Evolutionary conservation across 2,888 invertebrate genomes (phyloP), one percentile per base, ranked within the genome.

Genomic region (Halictus ligatus): DNA sequence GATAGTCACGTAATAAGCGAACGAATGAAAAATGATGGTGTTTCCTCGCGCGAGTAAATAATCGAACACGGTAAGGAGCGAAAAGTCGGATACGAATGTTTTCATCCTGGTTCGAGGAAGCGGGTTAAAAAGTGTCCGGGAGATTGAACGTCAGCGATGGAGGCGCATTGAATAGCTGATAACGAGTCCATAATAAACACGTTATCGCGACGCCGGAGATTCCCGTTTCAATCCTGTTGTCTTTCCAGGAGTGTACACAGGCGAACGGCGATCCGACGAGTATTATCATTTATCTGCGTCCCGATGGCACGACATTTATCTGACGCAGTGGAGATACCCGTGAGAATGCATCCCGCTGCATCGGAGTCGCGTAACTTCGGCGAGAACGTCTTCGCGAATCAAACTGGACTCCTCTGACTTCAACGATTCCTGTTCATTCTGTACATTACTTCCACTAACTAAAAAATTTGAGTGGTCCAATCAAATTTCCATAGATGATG

Each of bases 211-310:
- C n/a, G 54, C 29, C 29, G 25, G 43, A 50, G 77, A 78, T 84
- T 85, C 84, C 84, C 80, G 76, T 85, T 85, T 80, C 85, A 77
- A 84, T 85, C 74, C 77, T 80, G 84, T 85, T 84, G 85, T 83
- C 85, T 84, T 85, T 84, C 76, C 74, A 77, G 58, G 43, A 77
- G 75, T 60, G 40, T 84, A 80, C 72, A 69, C 76, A 43, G 18
- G 18, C 50, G 48, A 60, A 46, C 78, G 43, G 67, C 60, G 80
- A 74, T 84, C 76, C 76, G 18, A n/a, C 84, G 80, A 54, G 84
- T 78, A 84, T 85, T 86, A 81, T 84, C 85, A 78, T 81, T 78
- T 81, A 86, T 85, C 85, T 76, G 54, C 76, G 85, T 76, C 81
- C 76, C 73, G 73, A 81, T 77, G 82, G 40, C 73, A 77, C 85